These are phyloP conservation scores for Myanophis thanlyinensis DNA, from an alignment of 2,113 vertebrate genomes.

Conservation along the genomic window DNA sequence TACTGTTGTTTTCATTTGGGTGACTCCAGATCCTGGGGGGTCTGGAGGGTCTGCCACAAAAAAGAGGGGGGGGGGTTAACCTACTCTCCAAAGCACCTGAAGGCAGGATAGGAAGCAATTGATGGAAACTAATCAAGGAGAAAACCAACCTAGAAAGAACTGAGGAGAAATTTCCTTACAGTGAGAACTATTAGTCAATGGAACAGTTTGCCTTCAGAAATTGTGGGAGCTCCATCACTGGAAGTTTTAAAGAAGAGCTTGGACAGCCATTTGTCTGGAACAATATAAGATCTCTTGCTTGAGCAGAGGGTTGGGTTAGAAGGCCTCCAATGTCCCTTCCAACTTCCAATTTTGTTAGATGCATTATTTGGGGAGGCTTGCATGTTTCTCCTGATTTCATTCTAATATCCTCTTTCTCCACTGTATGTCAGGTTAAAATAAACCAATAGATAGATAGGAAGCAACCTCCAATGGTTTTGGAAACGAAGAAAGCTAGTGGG, in stretches of 20 bases:
- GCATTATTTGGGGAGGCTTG: not conserved
- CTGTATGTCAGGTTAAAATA: not conserved
- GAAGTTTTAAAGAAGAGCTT: not conserved
- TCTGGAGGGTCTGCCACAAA: not conserved
- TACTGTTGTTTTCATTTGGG: not conserved
- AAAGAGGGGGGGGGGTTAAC: not conserved
- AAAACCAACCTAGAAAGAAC: not conserved
- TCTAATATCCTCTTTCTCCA: not conserved
- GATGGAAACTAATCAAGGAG: not conserved
- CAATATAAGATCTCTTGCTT: not conserved
- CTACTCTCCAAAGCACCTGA: not conserved
- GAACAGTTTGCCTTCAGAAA: not conserved
- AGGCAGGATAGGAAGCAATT: not conserved
- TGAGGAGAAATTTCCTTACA: not conserved
- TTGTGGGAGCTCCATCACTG: not conserved
- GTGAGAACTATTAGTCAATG: not conserved
- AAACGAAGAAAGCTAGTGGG: not conserved
- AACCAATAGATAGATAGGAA: not conserved
- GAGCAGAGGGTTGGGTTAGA: not conserved
- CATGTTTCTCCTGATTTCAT: not conserved
- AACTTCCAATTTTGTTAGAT: too few species aligned
- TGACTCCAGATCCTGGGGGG: not conserved
- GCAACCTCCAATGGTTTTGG: not conserved
- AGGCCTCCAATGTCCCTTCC: not conserved
- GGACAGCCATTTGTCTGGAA: not conserved